These are phyloP conservation scores for Pipistrellus pygmaeus DNA, from an alignment of 2,797 vertebrate genomes.

Conservation along the genomic window DNA sequence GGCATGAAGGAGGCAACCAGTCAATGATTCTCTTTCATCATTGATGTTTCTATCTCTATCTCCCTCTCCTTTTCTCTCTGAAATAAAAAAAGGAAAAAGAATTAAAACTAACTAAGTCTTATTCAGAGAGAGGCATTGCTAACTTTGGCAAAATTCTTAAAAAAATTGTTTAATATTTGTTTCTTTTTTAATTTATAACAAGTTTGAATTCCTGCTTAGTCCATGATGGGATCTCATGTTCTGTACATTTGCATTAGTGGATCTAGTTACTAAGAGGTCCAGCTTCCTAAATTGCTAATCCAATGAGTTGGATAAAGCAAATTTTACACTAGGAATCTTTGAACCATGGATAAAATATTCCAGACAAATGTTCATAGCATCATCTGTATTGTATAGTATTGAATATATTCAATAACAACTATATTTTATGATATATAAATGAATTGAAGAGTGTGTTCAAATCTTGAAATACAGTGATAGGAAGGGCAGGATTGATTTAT, in stretches of 20 bases:
- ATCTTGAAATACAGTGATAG: not conserved
- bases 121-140: not conserved
- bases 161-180: not conserved
- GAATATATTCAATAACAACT: not conserved
- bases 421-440: not conserved
- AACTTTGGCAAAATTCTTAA: not conserved
- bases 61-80: too few relatives aligned
- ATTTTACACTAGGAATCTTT: not conserved
- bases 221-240: not conserved
- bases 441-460: not conserved
- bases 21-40: too few relatives aligned
- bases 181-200: constrained; percentile 49
- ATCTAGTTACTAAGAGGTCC: not conserved
- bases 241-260: not conserved
- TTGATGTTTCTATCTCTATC: too few relatives aligned
- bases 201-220: not conserved
- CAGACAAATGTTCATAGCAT: not conserved
- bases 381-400: not conserved
- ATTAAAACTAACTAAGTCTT: constrained; percentile 49
- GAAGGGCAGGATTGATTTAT: not conserved
- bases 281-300: constrained; percentile 7
- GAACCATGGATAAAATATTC: not conserved
- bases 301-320: not conserved
- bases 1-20: too few relatives aligned
- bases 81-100: not conserved